phyloP scores from a whole-genome alignment of 37 sponge, comb jelly and placozoan species.

The Dysidea cf. avara region DNA sequence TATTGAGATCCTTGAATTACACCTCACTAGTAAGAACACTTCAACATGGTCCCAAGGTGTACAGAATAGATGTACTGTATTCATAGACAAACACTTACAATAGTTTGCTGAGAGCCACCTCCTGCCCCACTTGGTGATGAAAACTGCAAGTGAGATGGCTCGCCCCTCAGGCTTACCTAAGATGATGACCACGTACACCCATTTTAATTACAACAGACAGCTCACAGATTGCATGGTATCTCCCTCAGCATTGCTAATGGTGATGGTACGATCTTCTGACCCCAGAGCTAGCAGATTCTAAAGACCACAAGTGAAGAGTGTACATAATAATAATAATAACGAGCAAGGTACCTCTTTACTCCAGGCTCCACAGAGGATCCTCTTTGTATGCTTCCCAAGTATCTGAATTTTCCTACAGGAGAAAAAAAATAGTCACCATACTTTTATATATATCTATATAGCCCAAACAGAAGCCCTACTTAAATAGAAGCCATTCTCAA shows the following conservation, averaged over 20 bases:
- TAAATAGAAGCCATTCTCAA: too few relatives aligned
- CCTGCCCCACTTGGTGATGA: slow-evolving; percentile 53
- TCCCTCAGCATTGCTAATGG: slow-evolving; percentile 85
- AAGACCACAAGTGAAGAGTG: neutral
- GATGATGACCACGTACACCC: neutral
- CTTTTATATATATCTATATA: too few relatives aligned
- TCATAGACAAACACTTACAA: slow-evolving; percentile 38
- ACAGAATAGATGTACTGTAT: too few relatives aligned
- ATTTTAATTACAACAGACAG: neutral
- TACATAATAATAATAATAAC: neutral
- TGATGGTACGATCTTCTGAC: slow-evolving; percentile 81
- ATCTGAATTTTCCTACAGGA: slow-evolving; percentile 74
- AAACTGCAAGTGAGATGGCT: slow-evolving; percentile 68
- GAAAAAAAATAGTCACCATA: neutral
- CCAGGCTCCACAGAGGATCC: slow-evolving; percentile 90
- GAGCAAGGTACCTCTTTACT: slow-evolving; percentile 53
- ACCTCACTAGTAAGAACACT: too few relatives aligned
- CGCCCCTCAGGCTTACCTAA: slow-evolving; percentile 49
- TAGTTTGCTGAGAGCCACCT: slow-evolving; percentile 39
- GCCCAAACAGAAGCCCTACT: too few relatives aligned
- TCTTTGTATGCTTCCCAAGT: slow-evolving; percentile 95
- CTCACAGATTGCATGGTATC: slow-evolving; percentile 65
- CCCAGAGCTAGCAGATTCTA: slow-evolving; percentile 94
- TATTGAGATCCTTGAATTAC: too few relatives aligned
- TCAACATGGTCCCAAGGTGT: too few relatives aligned